Base-by-base conservation (phyloP, 2,113 vertebrate genomes). In the Tauraco erythrolophus region DNA sequence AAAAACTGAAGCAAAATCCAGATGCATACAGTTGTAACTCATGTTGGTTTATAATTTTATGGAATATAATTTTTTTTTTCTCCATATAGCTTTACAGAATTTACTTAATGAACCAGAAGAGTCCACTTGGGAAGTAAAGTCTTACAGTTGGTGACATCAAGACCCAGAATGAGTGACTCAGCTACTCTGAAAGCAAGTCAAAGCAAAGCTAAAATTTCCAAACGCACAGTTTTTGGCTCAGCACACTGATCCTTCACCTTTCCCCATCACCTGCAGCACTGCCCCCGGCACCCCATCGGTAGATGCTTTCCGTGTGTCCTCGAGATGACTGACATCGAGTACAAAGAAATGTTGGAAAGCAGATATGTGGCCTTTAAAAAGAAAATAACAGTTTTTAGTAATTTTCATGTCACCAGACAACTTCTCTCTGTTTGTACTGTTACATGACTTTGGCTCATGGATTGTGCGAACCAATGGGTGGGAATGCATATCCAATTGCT, bases 251-350 rank as follows among this genome's bases (percentile, higher is more conserved):
- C 41, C 46, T 61, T 50, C 66, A 30, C n/a, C 17, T 68, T 56
- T 61, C 23, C 54, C 16, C 54, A 33, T 24, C 56, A 43, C 48
- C 18, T 4, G 1, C 35, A 33, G 19, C 41, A 35, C 30, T 37
- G 15, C n/a, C 14, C 15, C 25, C 39, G 37, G 23, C 35, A n/a
- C 7, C 27, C n/a, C 35, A 21, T 11, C 30, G 41, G 39, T 6
- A 0, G 28, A 11, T 1, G 1, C 9, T 25, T 57, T 14, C 28
- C 5, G 23, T 4, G 9, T 35, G 45, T 30, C n/a, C n/a, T 48
- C 1, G 5, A 65, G 58, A 78, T 0, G 1, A 56, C 19, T 48
- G n/a, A 35, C 9, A 33, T 10, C 27, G 33, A 35, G 15, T 18
- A 31, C n/a, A 60, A 75, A 60, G 45, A 53, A 53, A 54, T 54